Conservation (phyloP, 2,113 vertebrate species). For the Leiothrix lutea region DNA sequence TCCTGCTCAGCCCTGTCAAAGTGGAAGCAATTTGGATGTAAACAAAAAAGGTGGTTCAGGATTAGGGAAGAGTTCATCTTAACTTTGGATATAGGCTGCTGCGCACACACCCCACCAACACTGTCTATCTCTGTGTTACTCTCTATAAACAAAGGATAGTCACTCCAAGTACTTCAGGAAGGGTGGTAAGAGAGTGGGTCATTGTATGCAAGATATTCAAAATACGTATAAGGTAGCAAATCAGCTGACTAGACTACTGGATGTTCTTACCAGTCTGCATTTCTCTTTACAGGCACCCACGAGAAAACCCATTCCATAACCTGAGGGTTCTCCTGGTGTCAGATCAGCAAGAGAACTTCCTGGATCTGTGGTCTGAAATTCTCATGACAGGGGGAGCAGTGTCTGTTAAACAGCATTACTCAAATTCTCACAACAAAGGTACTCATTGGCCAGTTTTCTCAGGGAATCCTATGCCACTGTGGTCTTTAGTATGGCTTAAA, state of each 20-base stretch:
- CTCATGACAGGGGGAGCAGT: conserved; percentile 87
- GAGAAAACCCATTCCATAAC: conserved; percentile 85
- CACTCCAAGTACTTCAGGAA: not conserved
- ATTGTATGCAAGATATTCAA: not conserved
- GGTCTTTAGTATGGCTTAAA: not conserved
- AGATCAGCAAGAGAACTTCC: conserved; percentile 80
- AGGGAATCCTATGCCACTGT: not conserved
- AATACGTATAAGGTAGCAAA: not conserved
- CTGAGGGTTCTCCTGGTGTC: conserved; percentile 88
- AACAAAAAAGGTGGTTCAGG: not conserved
- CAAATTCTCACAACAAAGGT: conserved; percentile 82
- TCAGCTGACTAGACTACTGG: not conserved
- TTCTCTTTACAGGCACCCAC: conserved; percentile 82
- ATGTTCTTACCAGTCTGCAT: not conserved
- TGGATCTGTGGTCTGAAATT: conserved; percentile 90
- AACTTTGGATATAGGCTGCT: not conserved
- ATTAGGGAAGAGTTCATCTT: not conserved
- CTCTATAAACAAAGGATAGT: not conserved
- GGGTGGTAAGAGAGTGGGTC: not conserved
- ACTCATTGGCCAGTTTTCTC: not conserved
- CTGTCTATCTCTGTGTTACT: not conserved
- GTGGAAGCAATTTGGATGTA: not conserved
- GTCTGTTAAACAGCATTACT: conserved; percentile 82
- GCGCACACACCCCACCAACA: not conserved
- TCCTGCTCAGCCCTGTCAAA: not conserved